Conservation (phyloP, 2,888 invertebrate genomes). For the Drosophila mimetica region DNA sequence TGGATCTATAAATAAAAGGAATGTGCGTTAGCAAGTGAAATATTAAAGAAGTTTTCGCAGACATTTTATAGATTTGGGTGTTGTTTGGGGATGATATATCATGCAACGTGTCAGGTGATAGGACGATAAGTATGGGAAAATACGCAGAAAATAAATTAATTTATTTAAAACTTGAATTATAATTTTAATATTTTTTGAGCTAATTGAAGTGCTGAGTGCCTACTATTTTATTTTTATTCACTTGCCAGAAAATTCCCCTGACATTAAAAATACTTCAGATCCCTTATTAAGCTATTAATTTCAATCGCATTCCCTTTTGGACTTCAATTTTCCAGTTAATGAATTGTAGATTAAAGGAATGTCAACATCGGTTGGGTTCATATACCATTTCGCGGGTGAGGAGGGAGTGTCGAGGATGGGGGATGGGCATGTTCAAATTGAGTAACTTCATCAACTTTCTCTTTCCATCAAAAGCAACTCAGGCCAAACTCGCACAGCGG, state of each 20-base stretch:
- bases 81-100: not conserved
- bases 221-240: not conserved
- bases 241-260: not conserved
- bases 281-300: constrained; percentile 11
- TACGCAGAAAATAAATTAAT: not conserved
- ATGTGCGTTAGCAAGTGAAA: not conserved
- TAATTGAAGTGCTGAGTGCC: not conserved
- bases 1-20: constrained; percentile 2
- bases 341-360: constrained; percentile 32
- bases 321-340: constrained; percentile 21
- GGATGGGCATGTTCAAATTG: constrained; percentile 21
- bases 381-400: not conserved
- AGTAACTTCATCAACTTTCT: constrained; percentile 39
- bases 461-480: constrained; percentile 36
- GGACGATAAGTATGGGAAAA: not conserved
- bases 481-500: constrained; percentile 21
- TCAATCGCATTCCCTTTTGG: constrained; percentile 5
- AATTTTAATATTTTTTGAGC: too few species aligned
- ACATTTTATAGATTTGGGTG: not conserved
- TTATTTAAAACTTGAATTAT: not conserved
- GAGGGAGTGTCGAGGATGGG: not conserved
- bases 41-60: not conserved
- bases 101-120: not conserved
- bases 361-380: constrained; percentile 21
- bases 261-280: constrained; percentile 4